Evolutionary conservation across 2,797 vertebrate genomes (phyloP).

Genomic region (Sternotherus odoratus): DNA sequence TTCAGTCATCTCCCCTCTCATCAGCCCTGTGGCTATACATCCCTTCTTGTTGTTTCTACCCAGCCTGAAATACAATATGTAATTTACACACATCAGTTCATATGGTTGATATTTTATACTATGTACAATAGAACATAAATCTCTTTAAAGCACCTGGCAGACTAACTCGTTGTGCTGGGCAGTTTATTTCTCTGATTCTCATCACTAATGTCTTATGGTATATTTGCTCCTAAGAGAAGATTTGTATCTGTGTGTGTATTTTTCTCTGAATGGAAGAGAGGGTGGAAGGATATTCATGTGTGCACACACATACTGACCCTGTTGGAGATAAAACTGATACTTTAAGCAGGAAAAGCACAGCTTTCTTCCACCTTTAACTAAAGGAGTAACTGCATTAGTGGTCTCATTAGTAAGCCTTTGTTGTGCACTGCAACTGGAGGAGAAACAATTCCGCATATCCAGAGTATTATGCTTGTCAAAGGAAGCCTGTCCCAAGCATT

Average conservation of each 20-base stretch:
- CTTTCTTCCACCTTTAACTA: background rate
- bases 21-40: background rate
- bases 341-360: accelerated
- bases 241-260: accelerated
- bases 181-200: background rate
- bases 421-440: background rate
- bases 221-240: accelerated
- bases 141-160: background rate
- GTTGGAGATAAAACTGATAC: background rate
- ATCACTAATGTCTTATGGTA: background rate
- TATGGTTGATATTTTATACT: background rate
- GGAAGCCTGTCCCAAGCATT: background rate
- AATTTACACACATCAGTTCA: background rate
- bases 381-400: background rate
- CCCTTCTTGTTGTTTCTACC: background rate
- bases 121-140: background rate
- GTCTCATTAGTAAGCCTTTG: background rate
- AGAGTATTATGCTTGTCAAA: background rate
- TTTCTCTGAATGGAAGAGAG: background rate
- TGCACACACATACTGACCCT: background rate
- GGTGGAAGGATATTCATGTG: background rate
- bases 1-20: background rate
- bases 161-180: background rate
- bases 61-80: background rate
- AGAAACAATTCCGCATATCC: background rate